phyloP scores from a whole-genome alignment of 2,113 vertebrate species.

The Perca fluviatilis region DNA sequence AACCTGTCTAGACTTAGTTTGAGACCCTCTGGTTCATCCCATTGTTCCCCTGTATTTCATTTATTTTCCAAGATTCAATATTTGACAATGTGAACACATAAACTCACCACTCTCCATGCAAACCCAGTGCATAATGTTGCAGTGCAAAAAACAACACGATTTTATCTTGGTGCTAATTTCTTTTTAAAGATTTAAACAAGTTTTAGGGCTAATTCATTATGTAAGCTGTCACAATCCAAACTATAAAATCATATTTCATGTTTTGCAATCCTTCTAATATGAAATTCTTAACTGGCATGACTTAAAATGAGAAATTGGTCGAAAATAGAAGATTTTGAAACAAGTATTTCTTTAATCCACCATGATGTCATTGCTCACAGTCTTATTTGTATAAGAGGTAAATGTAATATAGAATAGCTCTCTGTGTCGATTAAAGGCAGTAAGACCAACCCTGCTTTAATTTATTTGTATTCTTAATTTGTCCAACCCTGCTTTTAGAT shows the following conservation, averaged over 20 bases:
- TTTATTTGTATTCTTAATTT: too few species aligned
- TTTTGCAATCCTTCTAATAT: background rate
- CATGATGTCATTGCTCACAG: background rate
- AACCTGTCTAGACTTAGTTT: slow-evolving; percentile 36
- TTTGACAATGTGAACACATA: slow-evolving; percentile 12
- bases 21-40: slow-evolving; percentile 20
- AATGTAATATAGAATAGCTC: background rate
- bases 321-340: background rate
- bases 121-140: background rate
- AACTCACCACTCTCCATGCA: background rate
- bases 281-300: background rate
- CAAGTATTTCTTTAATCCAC: background rate
- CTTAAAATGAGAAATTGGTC: background rate
- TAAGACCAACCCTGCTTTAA: slow-evolving; percentile 6
- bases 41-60: background rate
- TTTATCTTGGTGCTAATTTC: background rate
- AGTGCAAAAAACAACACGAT: background rate
- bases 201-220: background rate
- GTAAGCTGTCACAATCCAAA: background rate
- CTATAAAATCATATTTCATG: background rate
- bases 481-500: background rate
- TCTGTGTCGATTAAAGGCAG: slow-evolving; percentile 11
- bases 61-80: slow-evolving; percentile 31
- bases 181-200: background rate
- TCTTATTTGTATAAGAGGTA: background rate